These are phyloP conservation scores for Amblyornis subalaris DNA, from an alignment of 2,113 vertebrate genomes.

Conservation along the genomic window DNA sequence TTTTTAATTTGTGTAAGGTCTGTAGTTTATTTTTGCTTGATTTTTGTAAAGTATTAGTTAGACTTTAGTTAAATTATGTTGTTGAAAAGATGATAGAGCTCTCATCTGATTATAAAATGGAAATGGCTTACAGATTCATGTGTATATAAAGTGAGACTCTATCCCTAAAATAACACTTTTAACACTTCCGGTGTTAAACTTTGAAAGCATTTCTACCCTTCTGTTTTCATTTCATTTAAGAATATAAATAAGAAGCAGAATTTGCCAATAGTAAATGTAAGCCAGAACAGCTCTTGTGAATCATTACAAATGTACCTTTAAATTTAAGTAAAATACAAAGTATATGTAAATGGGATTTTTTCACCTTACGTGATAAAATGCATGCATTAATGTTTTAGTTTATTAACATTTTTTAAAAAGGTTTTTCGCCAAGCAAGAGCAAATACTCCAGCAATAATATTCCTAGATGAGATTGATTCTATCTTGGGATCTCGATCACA, in stretches of 20 bases:
- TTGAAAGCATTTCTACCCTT: not conserved
- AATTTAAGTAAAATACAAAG: not conserved
- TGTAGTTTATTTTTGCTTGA: not conserved
- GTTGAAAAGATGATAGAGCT: not conserved
- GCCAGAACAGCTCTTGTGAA: not conserved
- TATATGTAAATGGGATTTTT: not conserved
- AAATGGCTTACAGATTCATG: not conserved
- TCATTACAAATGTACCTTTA: not conserved
- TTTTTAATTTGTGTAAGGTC: not conserved
- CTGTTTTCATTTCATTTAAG: not conserved
- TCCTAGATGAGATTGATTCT: constrained; percentile 95
- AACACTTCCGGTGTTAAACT: not conserved
- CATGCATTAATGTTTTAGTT: not conserved
- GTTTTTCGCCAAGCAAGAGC: constrained; percentile 90
- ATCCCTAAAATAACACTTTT: not conserved
- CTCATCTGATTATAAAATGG: not conserved
- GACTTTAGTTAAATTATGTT: not conserved
- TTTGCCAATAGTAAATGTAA: not conserved
- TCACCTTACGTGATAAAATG: not conserved
- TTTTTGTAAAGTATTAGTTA: not conserved
- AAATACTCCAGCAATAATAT: constrained; percentile 88
- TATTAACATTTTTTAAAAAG: constrained; percentile 56
- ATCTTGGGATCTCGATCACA: constrained; percentile 83
- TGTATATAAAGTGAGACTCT: not conserved
- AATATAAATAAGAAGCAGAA: not conserved